Evolutionary conservation across 2,888 invertebrate genomes (phyloP).

Genomic region (Operophtera brumata): DNA sequence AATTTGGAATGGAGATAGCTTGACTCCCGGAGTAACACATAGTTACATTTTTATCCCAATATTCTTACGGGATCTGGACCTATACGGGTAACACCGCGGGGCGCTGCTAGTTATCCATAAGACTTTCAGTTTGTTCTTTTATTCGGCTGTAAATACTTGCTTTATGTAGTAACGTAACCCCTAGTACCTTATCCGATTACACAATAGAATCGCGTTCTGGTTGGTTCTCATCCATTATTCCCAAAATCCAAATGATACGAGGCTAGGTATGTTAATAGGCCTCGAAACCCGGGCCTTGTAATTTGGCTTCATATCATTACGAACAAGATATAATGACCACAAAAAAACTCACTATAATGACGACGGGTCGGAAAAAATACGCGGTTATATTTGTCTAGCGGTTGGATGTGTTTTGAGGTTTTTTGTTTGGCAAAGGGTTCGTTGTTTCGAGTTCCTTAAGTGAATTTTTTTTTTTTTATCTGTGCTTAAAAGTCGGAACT

Average conservation of each 20-base stretch:
- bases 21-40: no score
- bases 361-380: slow-evolving; percentile 48
- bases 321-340: slow-evolving; percentile 63
- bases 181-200: not conserved
- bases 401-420: slow-evolving; percentile 11
- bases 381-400: slow-evolving; percentile 57
- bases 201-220: slow-evolving; percentile 9
- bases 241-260: slow-evolving; percentile 61
- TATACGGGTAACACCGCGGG: no score
- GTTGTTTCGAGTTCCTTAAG: not conserved
- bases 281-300: slow-evolving; percentile 62
- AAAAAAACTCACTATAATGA: slow-evolving; percentile 61
- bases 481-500: no score
- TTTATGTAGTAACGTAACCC: no score
- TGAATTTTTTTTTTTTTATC: no score
- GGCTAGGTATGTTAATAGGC: slow-evolving; percentile 74
- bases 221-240: slow-evolving; percentile 43
- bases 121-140: no score
- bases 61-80: no score
- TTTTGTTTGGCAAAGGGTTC: slow-evolving; percentile 7
- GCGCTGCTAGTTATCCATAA: no score
- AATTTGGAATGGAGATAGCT: no score
- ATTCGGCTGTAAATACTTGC: no score
- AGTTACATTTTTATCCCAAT: no score
- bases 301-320: slow-evolving; percentile 76